Percentiles rank a stretch among this genome's conserved stretches.
These are phyloP conservation scores for Aporrectodea caliginosa DNA, from an alignment of 1,140 invertebrate species.

Conservation along the genomic window DNA sequence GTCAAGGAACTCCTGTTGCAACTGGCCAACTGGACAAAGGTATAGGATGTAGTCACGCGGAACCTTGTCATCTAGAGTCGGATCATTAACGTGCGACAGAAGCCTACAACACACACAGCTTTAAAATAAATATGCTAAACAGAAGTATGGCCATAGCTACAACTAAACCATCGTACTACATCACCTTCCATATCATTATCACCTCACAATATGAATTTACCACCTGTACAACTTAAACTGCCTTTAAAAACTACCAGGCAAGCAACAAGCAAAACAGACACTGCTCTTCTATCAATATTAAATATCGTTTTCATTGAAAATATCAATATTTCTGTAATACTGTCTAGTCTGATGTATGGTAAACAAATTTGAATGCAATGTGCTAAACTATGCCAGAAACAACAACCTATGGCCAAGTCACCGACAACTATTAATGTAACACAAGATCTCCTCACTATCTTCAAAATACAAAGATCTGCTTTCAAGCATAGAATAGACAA, in stretches of 20 bases:
- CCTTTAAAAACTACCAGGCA: not conserved
- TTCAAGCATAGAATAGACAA: too few species aligned
- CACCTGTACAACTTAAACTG: not conserved
- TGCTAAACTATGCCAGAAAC: too few species aligned
- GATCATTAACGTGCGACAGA: conserved; percentile 79
- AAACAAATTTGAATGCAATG: too few species aligned
- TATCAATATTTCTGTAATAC: too few species aligned
- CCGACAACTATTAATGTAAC: too few species aligned
- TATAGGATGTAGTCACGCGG: conserved; percentile 81
- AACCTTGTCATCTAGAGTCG: conserved; percentile 67
- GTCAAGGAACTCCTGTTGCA: conserved; percentile 66
- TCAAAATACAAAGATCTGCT: too few species aligned
- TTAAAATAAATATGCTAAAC: not conserved
- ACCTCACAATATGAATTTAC: not conserved
- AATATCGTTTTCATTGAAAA: not conserved
- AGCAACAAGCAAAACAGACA: not conserved
- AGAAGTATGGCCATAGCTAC: not conserved
- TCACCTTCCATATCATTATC: not conserved
- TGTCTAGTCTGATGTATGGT: too few species aligned
- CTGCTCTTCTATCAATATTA: not conserved
- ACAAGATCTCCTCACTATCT: too few species aligned
- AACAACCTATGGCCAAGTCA: too few species aligned
- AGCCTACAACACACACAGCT: conserved; percentile 53
- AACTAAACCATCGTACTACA: not conserved
- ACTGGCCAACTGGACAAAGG: conserved; percentile 72